A percentile compares a stretch with the other conserved stretches of the same genome.
phyloP scores from a whole-genome alignment of 2,888 invertebrate genomes.

The Chymomyza caudatula region DNA sequence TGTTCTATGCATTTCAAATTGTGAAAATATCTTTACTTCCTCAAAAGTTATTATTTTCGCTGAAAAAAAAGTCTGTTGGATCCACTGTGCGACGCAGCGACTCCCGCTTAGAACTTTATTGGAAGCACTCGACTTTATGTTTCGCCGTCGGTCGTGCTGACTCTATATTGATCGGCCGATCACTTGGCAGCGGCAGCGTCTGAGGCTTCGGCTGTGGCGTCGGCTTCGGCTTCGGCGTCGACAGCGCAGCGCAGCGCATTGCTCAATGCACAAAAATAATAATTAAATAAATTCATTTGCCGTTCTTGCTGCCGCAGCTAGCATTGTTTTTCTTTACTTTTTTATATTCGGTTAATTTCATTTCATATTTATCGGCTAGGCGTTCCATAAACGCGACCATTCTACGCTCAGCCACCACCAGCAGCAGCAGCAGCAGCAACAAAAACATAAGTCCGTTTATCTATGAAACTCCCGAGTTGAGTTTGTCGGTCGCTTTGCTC shows the following conservation, averaged over 20 bases:
- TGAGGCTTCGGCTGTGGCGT: not conserved
- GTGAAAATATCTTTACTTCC: no score
- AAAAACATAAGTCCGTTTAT: constrained; percentile 15
- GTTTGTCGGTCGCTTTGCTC: not conserved
- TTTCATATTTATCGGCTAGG: constrained; percentile 70
- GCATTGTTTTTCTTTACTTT: constrained; percentile 19
- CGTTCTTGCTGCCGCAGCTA: not conserved
- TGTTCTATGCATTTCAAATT: no score
- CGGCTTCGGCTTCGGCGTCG: not conserved
- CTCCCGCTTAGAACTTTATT: not conserved
- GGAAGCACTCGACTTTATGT: not conserved
- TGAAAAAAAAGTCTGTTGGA: not conserved
- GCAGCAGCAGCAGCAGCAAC: constrained; percentile 7
- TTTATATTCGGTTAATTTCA: constrained; percentile 42
- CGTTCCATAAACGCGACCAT: constrained; percentile 67
- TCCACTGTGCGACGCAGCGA: no score
- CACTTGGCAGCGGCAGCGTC: not conserved
- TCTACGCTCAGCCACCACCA: constrained; percentile 62
- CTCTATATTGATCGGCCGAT: not conserved
- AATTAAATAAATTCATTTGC: constrained; percentile 54
- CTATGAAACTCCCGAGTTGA: constrained; percentile 9
- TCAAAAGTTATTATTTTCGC: no score
- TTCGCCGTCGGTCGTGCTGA: not conserved
- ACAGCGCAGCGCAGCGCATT: not conserved
- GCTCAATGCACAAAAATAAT: constrained; percentile 19